These are phyloP conservation scores for Rambutsinella grinnellia DNA, from an alignment of 2,888 invertebrate genomes.

Conservation along the genomic window DNA sequence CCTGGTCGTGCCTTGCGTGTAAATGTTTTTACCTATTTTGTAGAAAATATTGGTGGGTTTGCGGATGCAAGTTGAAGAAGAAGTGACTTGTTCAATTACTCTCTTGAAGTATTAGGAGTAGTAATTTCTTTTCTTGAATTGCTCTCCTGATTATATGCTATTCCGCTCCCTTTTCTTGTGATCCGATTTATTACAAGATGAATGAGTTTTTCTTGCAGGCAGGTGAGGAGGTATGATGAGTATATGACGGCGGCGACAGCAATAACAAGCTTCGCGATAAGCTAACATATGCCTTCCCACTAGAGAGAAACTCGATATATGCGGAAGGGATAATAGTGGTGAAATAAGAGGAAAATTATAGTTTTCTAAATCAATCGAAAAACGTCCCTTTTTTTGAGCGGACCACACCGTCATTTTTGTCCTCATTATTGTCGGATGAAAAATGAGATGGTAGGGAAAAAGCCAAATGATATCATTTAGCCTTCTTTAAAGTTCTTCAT, in stretches of 20 bases:
- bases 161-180: neutral
- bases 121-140: conserved; percentile 13
- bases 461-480: too few relatives aligned
- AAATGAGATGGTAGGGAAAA: conserved; percentile 50
- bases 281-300: neutral
- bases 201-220: conserved; percentile 35
- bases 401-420: too few relatives aligned
- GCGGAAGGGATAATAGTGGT: conserved; percentile 59
- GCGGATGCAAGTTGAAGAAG: too few relatives aligned
- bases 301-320: too few relatives aligned
- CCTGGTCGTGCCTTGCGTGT: too few relatives aligned
- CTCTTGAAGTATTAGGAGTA: conserved; percentile 22
- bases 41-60: too few relatives aligned
- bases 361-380: conserved; percentile 65
- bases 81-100: conserved; percentile 30
- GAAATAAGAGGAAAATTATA: conserved; percentile 55
- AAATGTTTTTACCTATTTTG: too few relatives aligned
- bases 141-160: neutral
- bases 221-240: conserved; percentile 21
- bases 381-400: too few relatives aligned
- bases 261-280: conserved; percentile 33
- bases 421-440: conserved; percentile 47
- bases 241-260: conserved; percentile 41
- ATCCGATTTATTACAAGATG: conserved; percentile 11
- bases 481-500: too few relatives aligned